A percentile compares a stretch with the other conserved stretches of the same genome.
Evolutionary conservation across 1,140 invertebrate genomes (phyloP).

Genomic region (Drosophila orena): DNA sequence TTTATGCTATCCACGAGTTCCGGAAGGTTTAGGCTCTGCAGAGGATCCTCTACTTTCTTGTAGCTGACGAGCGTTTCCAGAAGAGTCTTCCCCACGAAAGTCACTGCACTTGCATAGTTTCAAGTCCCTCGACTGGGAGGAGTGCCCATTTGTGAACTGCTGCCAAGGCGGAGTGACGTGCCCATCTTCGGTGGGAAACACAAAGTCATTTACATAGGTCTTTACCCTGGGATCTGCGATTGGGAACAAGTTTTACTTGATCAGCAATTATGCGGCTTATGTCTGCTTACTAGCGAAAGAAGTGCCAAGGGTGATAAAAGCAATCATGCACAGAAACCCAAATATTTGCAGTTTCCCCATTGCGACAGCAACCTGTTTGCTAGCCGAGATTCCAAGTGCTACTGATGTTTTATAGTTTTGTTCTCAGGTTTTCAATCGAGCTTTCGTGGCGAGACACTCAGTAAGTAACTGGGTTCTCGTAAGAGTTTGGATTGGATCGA

Average conservation of each 20-base stretch:
- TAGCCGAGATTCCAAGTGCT: not conserved
- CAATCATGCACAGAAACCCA: not conserved
- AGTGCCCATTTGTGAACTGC: not conserved
- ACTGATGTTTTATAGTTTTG: constrained; percentile 1
- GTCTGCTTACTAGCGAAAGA: not conserved
- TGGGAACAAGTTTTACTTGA: not conserved
- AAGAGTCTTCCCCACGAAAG: not conserved
- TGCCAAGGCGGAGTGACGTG: constrained; percentile 7
- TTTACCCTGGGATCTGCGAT: not conserved
- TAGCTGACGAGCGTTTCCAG: constrained; percentile 8
- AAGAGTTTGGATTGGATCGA: too few relatives aligned
- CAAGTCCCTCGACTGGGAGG: not conserved
- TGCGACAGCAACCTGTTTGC: constrained; percentile 28
- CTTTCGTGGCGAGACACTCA: not conserved
- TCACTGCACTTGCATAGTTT: constrained; percentile 7
- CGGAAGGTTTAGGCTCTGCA: constrained; percentile 12
- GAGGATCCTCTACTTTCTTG: constrained; percentile 1
- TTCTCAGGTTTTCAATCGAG: not conserved
- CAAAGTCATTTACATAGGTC: constrained; percentile 20
- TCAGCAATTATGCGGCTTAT: not conserved
- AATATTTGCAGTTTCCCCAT: constrained; percentile 2
- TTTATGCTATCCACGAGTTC: not conserved
- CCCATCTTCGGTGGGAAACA: constrained; percentile 11
- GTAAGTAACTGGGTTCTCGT: not conserved
- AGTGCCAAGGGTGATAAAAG: not conserved